These are phyloP conservation scores for Batillaria attramentaria DNA, from an alignment of 1,140 invertebrate genomes.

Conservation along the genomic window DNA sequence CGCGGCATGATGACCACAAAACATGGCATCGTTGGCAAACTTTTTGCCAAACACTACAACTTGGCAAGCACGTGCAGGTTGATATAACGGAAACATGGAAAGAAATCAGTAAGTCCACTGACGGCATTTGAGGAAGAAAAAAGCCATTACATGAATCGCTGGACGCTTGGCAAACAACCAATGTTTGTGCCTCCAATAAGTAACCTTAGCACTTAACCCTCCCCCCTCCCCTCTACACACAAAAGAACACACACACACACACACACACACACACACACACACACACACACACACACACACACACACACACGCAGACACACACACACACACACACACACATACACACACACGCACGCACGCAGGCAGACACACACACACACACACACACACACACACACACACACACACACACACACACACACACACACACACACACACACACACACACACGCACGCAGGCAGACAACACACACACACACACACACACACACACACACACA, in stretches of 20 bases:
- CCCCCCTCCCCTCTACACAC: too few species aligned
- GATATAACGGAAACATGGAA: too few species aligned
- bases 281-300: constrained; percentile 24
- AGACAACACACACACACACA: not conserved
- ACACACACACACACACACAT: not conserved
- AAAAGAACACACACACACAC: not conserved
- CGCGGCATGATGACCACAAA: too few species aligned
- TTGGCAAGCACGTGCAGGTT: too few species aligned
- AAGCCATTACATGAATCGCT: too few species aligned
- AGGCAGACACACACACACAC: constrained; percentile 3
- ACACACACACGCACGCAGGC: not conserved
- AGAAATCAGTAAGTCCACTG: too few species aligned
- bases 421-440: not conserved
- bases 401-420: not conserved
- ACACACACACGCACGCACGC: constrained; percentile 4
- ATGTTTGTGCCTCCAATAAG: too few species aligned
- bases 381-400: constrained; percentile 1
- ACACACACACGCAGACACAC: constrained; percentile 24
- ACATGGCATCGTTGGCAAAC: too few species aligned
- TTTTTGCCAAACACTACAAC: too few species aligned
- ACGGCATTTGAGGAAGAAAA: too few species aligned
- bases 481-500: not conserved
- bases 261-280: not conserved
- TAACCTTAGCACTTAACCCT: too few species aligned
- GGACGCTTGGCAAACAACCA: too few species aligned